These are phyloP conservation scores for Vicugna pacos DNA, from an alignment of 2,113 vertebrate genomes.

Conservation along the genomic window DNA sequence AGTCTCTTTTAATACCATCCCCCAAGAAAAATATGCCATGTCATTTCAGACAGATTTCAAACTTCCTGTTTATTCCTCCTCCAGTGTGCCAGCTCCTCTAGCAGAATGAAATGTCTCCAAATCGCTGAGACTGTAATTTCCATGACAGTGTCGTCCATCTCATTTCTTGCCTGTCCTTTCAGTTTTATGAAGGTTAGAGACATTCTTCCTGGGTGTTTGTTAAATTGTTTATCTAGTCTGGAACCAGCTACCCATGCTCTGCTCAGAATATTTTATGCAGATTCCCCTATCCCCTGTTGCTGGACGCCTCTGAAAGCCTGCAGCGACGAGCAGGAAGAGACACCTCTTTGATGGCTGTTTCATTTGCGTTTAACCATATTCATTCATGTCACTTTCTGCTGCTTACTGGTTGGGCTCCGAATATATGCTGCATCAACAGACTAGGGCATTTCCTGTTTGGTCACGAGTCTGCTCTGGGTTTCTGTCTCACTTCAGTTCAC, in stretches of 20 bases:
- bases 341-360: conserved; percentile 57
- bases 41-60: conserved; percentile 54
- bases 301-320: conserved; percentile 61
- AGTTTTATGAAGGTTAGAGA: conserved; percentile 86
- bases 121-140: conserved; percentile 84
- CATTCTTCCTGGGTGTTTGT: conserved; percentile 82
- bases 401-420: not conserved
- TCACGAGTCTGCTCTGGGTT: not conserved
- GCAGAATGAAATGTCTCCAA: conserved; percentile 71
- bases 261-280: conserved; percentile 85
- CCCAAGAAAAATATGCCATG: not conserved
- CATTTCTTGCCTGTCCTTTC: conserved; percentile 86
- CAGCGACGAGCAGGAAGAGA: not conserved
- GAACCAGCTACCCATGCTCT: conserved; percentile 74
- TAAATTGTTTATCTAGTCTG: conserved; percentile 85
- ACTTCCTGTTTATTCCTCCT: conserved; percentile 53
- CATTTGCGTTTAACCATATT: conserved; percentile 56
- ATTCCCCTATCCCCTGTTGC: conserved; percentile 1
- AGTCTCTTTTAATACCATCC: not conserved
- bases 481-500: conserved; percentile 36
- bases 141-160: conserved; percentile 80
- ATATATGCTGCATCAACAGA: conserved; percentile 24
- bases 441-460: not conserved
- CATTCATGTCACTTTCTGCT: not conserved
- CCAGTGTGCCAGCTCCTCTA: accelerated